These are phyloP conservation scores for Chrysochloris asiatica DNA, from an alignment of 2,113 vertebrate species.

Conservation along the genomic window DNA sequence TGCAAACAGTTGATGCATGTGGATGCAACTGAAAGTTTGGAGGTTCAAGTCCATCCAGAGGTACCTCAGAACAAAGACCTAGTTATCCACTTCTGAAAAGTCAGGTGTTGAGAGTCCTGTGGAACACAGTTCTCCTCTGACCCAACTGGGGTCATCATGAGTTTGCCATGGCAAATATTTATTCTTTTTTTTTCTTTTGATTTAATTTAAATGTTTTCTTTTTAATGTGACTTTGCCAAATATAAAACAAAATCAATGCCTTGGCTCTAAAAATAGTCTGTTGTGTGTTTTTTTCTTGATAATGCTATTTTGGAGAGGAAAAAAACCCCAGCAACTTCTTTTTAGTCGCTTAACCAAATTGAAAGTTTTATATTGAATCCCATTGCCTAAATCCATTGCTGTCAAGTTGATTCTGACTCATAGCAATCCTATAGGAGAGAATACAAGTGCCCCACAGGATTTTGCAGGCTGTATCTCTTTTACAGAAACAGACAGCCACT, in stretches of 20 bases:
- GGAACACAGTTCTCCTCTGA: too few species aligned
- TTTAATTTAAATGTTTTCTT: background rate
- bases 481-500: background rate
- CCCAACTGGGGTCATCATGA: too few species aligned
- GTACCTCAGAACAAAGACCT: too few species aligned
- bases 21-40: too few species aligned
- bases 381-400: background rate
- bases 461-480: background rate
- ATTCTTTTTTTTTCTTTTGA: too few species aligned
- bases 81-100: too few species aligned
- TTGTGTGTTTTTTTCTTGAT: constrained; percentile 28
- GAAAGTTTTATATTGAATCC: constrained; percentile 6
- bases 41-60: too few species aligned
- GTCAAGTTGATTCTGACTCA: background rate
- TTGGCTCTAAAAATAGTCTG: background rate
- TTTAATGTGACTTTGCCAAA: constrained; percentile 43
- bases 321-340: background rate
- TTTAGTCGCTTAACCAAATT: constrained; percentile 19
- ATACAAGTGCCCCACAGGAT: background rate
- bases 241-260: background rate
- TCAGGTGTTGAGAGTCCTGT: too few species aligned
- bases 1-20: too few species aligned
- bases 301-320: background rate
- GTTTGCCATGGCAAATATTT: too few species aligned
- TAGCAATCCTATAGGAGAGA: background rate